Base-by-base conservation (phyloP, 2,113 vertebrate genomes). In the Butastur rufipennis region DNA sequence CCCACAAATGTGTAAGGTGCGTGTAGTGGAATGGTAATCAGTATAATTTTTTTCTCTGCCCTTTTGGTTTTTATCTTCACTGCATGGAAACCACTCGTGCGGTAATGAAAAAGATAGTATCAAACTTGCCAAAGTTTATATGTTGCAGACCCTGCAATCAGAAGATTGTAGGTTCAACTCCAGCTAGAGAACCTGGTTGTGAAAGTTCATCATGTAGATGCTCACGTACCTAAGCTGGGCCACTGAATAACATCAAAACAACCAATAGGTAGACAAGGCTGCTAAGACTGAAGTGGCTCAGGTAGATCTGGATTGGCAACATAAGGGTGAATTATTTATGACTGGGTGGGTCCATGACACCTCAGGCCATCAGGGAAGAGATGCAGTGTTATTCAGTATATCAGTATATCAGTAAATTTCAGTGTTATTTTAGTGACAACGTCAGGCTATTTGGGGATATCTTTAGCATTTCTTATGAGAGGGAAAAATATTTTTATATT, bases 21-120 rank as follows among this genome's bases (percentile, higher is more conserved):
- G 13, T 82, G 65, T 82, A 34, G 38, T 84, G 26, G 61, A 95
- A 93, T 92, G 50, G 26, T 94, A 94, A 96, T 98, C 91, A 95
- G 36, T 92, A 26, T 88, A 81, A n/a, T 67, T 92, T 67, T 67
- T 74, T 67, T 70, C n/a, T 59, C 10, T 12, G 7, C 40, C 22
- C 32, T 95, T 81, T 95, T 70, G 9, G 6, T 87, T 95, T 95
- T 95, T 55, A 34, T 97, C 38, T 94, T 97, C 56, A 43, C 40
- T 95, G 34, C 50, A n/a, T 86, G 62, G 82, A 95, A 68, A 67
- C 40, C n/a, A 45, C 11, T 91, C 20, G 13, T 50, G 53, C 63
- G 32, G 47, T 93, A 90, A 66, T 94, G 65, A 94, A 90, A 88
- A 96, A 86, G 83, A 75, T 82, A 61, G 12, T 68, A 79, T 94